These are phyloP conservation scores for Hydropsyche betteni DNA, from an alignment of 2,888 invertebrate genomes.

Conservation along the genomic window DNA sequence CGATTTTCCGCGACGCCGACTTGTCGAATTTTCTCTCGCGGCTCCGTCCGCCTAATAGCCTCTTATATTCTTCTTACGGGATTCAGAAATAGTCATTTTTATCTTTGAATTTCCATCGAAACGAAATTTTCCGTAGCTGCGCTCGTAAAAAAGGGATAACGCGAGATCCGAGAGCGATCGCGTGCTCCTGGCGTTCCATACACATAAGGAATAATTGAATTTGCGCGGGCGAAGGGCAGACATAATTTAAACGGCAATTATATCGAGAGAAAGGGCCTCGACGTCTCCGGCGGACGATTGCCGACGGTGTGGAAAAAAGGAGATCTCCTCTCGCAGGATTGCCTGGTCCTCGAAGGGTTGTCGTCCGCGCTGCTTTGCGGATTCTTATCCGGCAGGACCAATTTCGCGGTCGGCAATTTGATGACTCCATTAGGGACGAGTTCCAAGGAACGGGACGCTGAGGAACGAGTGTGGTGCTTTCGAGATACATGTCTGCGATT, in stretches of 20 bases:
- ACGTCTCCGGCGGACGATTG: conserved; percentile 1
- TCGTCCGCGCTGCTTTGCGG: background rate
- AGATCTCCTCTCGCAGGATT: background rate
- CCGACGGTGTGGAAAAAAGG: background rate
- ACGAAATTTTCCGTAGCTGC: too few relatives aligned
- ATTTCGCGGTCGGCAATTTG: conserved; percentile 38
- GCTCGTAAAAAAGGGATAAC: too few relatives aligned
- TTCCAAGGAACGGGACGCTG: background rate
- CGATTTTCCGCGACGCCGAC: too few relatives aligned
- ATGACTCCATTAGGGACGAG: conserved; percentile 33
- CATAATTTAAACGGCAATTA: conserved; percentile 27
- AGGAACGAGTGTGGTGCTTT: background rate
- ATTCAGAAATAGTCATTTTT: too few relatives aligned
- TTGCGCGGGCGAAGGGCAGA: background rate
- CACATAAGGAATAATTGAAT: conserved; percentile 15
- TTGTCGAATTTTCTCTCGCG: too few relatives aligned
- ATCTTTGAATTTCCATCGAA: too few relatives aligned
- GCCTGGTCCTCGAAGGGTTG: background rate
- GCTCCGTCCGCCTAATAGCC: too few relatives aligned
- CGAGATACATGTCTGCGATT: too few relatives aligned
- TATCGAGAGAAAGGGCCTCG: conserved; percentile 28
- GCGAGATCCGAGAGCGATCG: too few relatives aligned
- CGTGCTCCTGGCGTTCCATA: too few relatives aligned
- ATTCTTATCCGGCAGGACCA: conserved; percentile 31
- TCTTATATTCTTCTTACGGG: too few relatives aligned